These are phyloP conservation scores for Drosophila histrio DNA, from an alignment of 2,888 invertebrate species.

Conservation along the genomic window DNA sequence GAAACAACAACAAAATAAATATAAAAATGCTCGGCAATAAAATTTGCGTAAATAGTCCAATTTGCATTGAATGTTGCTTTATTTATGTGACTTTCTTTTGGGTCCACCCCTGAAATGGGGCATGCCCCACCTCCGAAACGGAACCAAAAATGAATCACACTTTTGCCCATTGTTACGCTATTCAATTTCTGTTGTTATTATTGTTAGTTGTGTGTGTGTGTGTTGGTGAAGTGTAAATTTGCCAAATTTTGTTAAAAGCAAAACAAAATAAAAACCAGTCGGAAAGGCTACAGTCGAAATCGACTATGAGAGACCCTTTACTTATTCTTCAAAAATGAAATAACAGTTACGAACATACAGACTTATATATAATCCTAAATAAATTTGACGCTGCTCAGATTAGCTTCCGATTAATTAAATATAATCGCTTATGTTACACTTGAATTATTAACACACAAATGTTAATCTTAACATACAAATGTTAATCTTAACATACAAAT, in stretches of 20 bases:
- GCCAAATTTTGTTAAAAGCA: constrained; percentile 74
- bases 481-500: too few relatives aligned
- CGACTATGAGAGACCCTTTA: too few relatives aligned
- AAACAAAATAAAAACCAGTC: constrained; percentile 53
- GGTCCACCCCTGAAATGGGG: not conserved
- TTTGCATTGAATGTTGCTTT: constrained; percentile 79
- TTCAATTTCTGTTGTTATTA: constrained; percentile 19
- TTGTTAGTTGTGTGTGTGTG: constrained; percentile 16
- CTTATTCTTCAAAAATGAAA: too few relatives aligned
- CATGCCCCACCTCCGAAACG: not conserved
- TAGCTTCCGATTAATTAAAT: too few relatives aligned
- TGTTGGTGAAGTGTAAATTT: constrained; percentile 77
- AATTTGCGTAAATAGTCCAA: constrained; percentile 83
- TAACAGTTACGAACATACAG: too few relatives aligned
- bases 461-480: too few relatives aligned
- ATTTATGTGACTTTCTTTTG: constrained; percentile 62
- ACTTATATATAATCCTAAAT: too few relatives aligned
- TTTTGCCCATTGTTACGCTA: constrained; percentile 52
- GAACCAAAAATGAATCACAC: constrained; percentile 58
- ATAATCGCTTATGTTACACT: too few relatives aligned
- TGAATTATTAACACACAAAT: too few relatives aligned
- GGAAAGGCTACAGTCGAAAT: too few relatives aligned
- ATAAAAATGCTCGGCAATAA: constrained; percentile 81
- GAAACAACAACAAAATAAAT: constrained; percentile 64
- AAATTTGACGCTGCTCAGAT: too few relatives aligned